A percentile compares a stretch with the other conserved stretches of the same genome.
These are phyloP conservation scores for Tenrec ecaudatus DNA, from an alignment of 2,113 vertebrate species.

Conservation along the genomic window DNA sequence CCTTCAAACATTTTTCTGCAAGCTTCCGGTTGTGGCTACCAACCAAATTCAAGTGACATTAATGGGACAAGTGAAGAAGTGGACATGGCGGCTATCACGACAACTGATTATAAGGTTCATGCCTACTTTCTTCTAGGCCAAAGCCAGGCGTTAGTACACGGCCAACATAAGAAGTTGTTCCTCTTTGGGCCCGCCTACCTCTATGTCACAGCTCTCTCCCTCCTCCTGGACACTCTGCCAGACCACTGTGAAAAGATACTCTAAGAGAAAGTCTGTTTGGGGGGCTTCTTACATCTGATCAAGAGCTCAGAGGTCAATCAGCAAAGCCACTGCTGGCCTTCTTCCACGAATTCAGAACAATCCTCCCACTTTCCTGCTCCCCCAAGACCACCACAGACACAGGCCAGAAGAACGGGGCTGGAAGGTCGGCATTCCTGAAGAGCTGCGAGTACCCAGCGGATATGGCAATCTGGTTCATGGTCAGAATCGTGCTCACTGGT, in stretches of 20 bases:
- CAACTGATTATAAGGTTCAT: too few relatives aligned
- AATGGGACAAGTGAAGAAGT: too few relatives aligned
- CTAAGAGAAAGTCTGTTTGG: slow-evolving; percentile 8
- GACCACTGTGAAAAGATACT: neutral
- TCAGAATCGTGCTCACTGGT: slow-evolving; percentile 14
- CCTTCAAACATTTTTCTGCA: too few relatives aligned
- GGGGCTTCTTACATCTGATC: slow-evolving; percentile 3
- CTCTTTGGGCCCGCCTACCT: too few relatives aligned
- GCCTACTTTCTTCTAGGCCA: too few relatives aligned
- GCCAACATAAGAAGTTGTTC: too few relatives aligned
- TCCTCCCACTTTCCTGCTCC: neutral
- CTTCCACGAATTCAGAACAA: neutral
- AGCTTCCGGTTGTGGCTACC: too few relatives aligned
- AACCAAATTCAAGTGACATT: too few relatives aligned
- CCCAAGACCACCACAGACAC: neutral
- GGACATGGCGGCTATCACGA: too few relatives aligned
- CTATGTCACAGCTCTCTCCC: too few relatives aligned
- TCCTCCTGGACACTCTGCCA: too few relatives aligned
- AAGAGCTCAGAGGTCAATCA: slow-evolving; percentile 3
- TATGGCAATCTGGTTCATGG: neutral
- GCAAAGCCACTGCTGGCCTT: neutral
- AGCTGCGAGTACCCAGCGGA: neutral
- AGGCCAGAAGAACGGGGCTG: neutral
- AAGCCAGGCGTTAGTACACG: too few relatives aligned
- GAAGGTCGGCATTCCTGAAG: slow-evolving; percentile 18